phyloP scores from a whole-genome alignment of 2,888 invertebrate species.

The Cheilosia scutellata region DNA sequence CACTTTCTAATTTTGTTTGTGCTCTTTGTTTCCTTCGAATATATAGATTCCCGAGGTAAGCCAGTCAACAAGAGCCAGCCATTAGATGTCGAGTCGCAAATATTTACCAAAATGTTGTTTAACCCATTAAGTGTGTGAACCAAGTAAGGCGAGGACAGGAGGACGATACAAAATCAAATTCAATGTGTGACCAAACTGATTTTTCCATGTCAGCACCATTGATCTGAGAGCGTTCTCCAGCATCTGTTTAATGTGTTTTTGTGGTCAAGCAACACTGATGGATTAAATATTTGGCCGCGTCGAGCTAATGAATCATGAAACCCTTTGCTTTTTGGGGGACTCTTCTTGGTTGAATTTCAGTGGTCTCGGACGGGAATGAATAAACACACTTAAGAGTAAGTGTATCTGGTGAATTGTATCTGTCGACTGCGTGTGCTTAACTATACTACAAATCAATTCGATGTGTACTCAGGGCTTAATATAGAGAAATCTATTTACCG shows the following conservation, averaged over 20 bases:
- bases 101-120: conserved; percentile 63
- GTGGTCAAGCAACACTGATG: conserved; percentile 67
- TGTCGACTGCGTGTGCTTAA: conserved; percentile 67
- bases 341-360: conserved; percentile 47
- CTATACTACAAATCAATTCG: conserved; percentile 73
- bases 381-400: conserved; percentile 74
- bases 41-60: conserved; percentile 22
- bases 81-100: conserved; percentile 40
- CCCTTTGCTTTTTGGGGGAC: conserved; percentile 44
- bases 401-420: conserved; percentile 75
- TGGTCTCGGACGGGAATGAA: conserved; percentile 48
- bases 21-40: conserved; percentile 9
- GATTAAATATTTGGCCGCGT: conserved; percentile 72
- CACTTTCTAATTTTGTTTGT: not conserved
- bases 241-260: conserved; percentile 73
- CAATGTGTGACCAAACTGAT: conserved; percentile 61
- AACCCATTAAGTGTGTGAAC: conserved; percentile 62
- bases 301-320: conserved; percentile 65
- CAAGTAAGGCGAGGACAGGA: not conserved
- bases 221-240: conserved; percentile 51
- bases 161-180: conserved; percentile 38
- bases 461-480: conserved; percentile 63
- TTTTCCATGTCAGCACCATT: conserved; percentile 68
- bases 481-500: conserved; percentile 64
- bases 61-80: conserved; percentile 18